phyloP scores from a whole-genome alignment of 2,888 invertebrate genomes.

The Acleris literana region DNA sequence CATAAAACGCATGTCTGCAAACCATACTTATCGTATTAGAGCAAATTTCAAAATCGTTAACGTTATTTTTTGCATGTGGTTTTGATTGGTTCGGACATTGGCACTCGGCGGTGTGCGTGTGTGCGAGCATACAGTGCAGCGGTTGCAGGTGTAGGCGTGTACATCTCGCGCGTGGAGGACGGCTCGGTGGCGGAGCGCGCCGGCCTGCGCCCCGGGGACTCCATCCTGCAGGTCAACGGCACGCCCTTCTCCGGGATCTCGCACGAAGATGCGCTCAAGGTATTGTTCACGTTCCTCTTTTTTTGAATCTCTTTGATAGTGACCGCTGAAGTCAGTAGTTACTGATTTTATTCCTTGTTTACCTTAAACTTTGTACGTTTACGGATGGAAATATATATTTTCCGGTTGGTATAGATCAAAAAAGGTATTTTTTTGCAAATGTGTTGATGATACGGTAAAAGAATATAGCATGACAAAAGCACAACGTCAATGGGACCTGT shows the following conservation, averaged over 20 bases:
- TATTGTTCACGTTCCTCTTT: slow-evolving; percentile 65
- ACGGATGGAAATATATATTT: too few species aligned
- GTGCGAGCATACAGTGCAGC: slow-evolving; percentile 37
- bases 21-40: slow-evolving; percentile 9
- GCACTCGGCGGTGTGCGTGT: slow-evolving; percentile 1
- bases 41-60: slow-evolving; percentile 3
- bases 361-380: too few species aligned
- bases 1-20: slow-evolving; percentile 15
- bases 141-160: slow-evolving; percentile 92
- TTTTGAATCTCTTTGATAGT: neutral
- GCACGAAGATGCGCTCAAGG: slow-evolving; percentile 96
- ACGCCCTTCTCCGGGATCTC: slow-evolving; percentile 96
- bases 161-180: slow-evolving; percentile 95
- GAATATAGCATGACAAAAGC: neutral
- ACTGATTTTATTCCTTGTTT: too few species aligned
- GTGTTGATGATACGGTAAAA: neutral
- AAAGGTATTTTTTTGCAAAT: neutral
- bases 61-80: slow-evolving; percentile 23
- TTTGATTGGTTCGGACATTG: slow-evolving; percentile 16
- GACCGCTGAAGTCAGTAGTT: too few species aligned
- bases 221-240: slow-evolving; percentile 97
- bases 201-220: slow-evolving; percentile 95
- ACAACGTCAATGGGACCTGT: slow-evolving; percentile 51
- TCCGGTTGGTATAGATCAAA: too few species aligned
- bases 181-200: slow-evolving; percentile 95